Base-by-base conservation (phyloP, 37 sponge, comb jelly and placozoan genomes). In the Ephydatia muelleri region DNA sequence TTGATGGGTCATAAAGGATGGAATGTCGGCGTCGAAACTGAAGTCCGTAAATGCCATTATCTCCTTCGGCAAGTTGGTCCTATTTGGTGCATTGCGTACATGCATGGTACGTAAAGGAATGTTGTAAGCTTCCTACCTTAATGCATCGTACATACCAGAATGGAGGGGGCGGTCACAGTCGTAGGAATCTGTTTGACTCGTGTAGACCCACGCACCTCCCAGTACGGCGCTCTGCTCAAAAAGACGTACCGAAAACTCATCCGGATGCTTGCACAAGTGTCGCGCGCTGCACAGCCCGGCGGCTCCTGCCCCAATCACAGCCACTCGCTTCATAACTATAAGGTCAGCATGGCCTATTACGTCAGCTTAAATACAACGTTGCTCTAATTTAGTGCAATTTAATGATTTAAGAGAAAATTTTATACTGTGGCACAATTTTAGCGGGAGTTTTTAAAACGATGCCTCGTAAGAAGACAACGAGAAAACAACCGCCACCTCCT, bases 11-110 rank as follows among this genome's bases (percentile, higher is more conserved):
- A 73, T 5, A 72, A 88, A 95, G n/a, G 93, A 86, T 3, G 93
- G 93, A 14, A 89, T 84, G 57, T 77, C 19, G 25, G 75, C 30
- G 9, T 70, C 35, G 49, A 92, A 95, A 0, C 88, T 90, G 47
- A 92, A 95, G 29, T 82, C 88, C 21, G 93, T 83, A 57, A 86
- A 95, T 5, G 28, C 11, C 95, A 95, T 95, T 1, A 95, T 34
- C 38, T 92, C 91, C 65, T 92, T 92, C 12, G 95, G 95, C 13
- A 92, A 48, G 35, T 95, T 95, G 19, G 91, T 87, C 67, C 95
- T 95, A 77, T 47, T 16, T 57, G 72, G 29, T 13, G 8, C 70
- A 11, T 73, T 67, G 65, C 49, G 87, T 86, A 80, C 75, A 86
- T 80, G 30, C 81, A 57, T 79, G 34, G 74, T n/a, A n/a, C n/a